Evolutionary conservation across 2,797 vertebrate species (phyloP), one percentile per base, ranked within the genome.

Genomic region (Malacoraja senta): DNA sequence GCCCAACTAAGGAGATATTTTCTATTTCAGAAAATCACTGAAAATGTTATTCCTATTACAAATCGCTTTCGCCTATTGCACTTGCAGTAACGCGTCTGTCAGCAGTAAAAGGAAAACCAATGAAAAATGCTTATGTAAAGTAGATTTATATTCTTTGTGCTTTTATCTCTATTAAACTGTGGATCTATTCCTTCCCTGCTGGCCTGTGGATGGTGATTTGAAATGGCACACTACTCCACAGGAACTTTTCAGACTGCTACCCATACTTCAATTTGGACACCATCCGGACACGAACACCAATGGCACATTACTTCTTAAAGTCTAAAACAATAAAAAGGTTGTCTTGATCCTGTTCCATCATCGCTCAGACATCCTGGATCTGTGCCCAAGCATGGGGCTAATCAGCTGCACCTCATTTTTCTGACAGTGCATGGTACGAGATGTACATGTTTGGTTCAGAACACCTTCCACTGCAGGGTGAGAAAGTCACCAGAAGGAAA

Each of bases 1-100:
- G 93, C 84, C 76, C 90, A 61, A n/a, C 53, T 83, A 32, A 94
- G 90, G 72, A 86, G 93, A 92, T 92, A 76, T 76, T 91, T 91
- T 74, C 71, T 35, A 53, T 92, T 92, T 92, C 71, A 92, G 71
- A 13, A 92, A 74, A 76, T 53, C 26, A 76, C 38, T 76, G 26
- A 72, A 44, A 71, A 91, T 72, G 32, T 92, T 44, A 13, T 76
- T n/a, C 71, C 90, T 74, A 0, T 92, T 76, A 74, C 65, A 72
- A 74, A 92, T 74, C 17, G 44, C 38, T 29, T 92, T 53, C 58
- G 72, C 38, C 68, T 21, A 26, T 91, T 38, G 74, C 71, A 91
- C 21, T 91, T 71, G n/a, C 32, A 10, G 32, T 19, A 44, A 72
- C 26, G 6, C 9, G 12, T 92, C 24, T 76, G 38, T 74, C 88